Conservation (phyloP, 2,888 invertebrate genomes). For the Pyrochroa serraticornis region DNA sequence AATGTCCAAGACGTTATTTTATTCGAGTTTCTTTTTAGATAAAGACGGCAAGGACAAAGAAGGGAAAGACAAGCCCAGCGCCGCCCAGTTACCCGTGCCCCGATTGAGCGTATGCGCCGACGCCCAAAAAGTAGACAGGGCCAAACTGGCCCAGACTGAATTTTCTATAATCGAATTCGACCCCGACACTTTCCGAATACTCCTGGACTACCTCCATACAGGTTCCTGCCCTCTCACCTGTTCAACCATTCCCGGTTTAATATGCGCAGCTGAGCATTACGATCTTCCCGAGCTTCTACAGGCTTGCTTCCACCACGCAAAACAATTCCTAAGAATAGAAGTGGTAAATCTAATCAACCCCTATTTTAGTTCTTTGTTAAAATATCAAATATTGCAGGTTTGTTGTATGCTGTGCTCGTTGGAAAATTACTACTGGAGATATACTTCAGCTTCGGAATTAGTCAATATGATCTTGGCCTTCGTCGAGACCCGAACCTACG, state of each 20-base stretch:
- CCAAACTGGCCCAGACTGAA: conserved; percentile 92
- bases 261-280: conserved; percentile 94
- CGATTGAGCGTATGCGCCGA: conserved; percentile 91
- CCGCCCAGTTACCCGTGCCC: conserved; percentile 79
- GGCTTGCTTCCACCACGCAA: conserved; percentile 94
- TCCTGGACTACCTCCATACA: conserved; percentile 90
- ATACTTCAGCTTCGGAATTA: conserved; percentile 90
- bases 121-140: conserved; percentile 90
- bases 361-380: too few relatives aligned
- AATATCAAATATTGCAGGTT: conserved; percentile 61
- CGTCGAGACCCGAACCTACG: conserved; percentile 85
- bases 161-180: conserved; percentile 95
- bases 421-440: conserved; percentile 95
- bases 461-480: conserved; percentile 94
- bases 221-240: conserved; percentile 92
- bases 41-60: conserved; percentile 83
- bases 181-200: conserved; percentile 88
- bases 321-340: conserved; percentile 90
- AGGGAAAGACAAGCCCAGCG: conserved; percentile 74
- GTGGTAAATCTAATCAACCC: conserved; percentile 64
- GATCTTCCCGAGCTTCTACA: conserved; percentile 90
- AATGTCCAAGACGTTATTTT: background rate
- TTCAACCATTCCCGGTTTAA: conserved; percentile 89
- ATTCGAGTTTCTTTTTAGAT: conserved; percentile 61
- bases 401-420: conserved; percentile 90